Conservation (phyloP, 2,888 invertebrate species). For the Lasioglossum villosulum region DNA sequence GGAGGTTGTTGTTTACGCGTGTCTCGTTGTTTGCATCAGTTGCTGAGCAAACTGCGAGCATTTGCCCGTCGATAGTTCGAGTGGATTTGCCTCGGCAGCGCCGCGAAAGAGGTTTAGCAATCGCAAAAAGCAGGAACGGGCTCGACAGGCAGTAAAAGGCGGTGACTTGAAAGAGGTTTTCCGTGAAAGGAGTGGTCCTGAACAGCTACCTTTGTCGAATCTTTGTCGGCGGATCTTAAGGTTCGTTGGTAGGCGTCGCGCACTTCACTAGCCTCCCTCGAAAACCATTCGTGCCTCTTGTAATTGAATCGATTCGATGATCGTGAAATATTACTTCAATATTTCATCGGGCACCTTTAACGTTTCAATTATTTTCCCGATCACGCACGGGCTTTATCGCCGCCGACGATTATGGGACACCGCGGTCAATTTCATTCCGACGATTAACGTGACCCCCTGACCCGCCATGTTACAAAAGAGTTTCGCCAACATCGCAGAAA, state of each 20-base stretch:
- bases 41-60: slow-evolving; percentile 17
- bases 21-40: slow-evolving; percentile 37
- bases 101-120: slow-evolving; percentile 42
- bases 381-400: slow-evolving; percentile 19
- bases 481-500: not conserved
- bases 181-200: slow-evolving; percentile 82
- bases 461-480: not conserved
- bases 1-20: slow-evolving; percentile 6
- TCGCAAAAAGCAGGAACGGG: slow-evolving; percentile 47
- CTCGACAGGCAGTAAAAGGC: slow-evolving; percentile 77
- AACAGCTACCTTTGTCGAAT: slow-evolving; percentile 78
- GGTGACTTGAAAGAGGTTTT: slow-evolving; percentile 83
- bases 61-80: slow-evolving; percentile 27
- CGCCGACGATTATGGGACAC: not conserved
- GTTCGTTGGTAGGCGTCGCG: slow-evolving; percentile 42
- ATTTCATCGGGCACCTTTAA: not conserved
- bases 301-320: slow-evolving; percentile 58
- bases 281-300: slow-evolving; percentile 28
- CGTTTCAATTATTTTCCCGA: slow-evolving; percentile 35
- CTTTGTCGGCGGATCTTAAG: slow-evolving; percentile 74
- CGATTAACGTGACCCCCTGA: not conserved
- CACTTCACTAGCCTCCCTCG: slow-evolving; percentile 41
- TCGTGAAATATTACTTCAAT: slow-evolving; percentile 40
- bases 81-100: slow-evolving; percentile 11
- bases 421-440: not conserved